Evolutionary conservation across 2,797 vertebrate genomes (phyloP).

Genomic region (Onychomys torridus): DNA sequence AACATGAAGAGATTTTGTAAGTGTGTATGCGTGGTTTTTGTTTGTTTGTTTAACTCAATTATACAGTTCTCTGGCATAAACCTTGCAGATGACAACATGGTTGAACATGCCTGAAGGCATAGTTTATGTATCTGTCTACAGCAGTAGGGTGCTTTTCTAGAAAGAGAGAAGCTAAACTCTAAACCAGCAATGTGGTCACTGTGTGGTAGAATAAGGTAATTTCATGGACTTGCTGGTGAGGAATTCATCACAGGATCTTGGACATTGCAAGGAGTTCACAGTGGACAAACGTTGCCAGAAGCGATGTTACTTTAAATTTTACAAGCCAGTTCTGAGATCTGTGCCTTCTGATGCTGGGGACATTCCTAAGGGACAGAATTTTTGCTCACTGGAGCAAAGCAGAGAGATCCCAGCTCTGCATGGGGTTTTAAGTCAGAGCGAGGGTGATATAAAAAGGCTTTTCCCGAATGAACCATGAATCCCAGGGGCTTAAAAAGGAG

Average conservation of each 20-base stretch:
- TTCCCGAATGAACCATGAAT: background rate
- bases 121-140: background rate
- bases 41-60: background rate
- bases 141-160: background rate
- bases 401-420: background rate
- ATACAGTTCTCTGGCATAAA: background rate
- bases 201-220: background rate
- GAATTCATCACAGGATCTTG: background rate
- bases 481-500: background rate
- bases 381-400: background rate
- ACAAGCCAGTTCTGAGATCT: background rate
- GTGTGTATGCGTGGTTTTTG: background rate
- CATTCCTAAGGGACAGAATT: background rate
- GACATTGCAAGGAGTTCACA: background rate
- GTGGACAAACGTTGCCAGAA: background rate
- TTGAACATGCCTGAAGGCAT: background rate
- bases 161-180: background rate
- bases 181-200: background rate
- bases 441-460: background rate
- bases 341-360: background rate
- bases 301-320: background rate
- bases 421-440: background rate
- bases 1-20: background rate
- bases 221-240: background rate
- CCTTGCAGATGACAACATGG: background rate